Percentiles rank a stretch among this genome's conserved stretches.
Evolutionary conservation across 2,888 invertebrate species (phyloP).

Genomic region (Drosophila rellima): DNA sequence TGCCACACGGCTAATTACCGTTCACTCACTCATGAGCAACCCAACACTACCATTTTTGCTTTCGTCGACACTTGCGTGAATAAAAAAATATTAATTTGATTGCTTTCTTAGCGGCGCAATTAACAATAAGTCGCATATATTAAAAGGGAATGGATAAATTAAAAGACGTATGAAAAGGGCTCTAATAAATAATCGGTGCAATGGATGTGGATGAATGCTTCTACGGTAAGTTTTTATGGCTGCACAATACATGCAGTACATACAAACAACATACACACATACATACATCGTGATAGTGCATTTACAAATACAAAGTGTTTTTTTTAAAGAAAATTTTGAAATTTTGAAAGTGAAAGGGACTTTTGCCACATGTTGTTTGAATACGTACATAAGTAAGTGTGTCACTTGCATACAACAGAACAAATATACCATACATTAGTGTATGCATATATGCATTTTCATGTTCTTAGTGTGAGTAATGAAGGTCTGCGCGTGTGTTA

Average conservation of each 20-base stretch:
- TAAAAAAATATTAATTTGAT: slow-evolving; percentile 14
- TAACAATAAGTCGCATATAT: slow-evolving; percentile 3
- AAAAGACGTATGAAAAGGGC: slow-evolving; percentile 11
- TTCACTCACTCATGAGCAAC: too few species aligned
- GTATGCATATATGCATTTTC: slow-evolving; percentile 5
- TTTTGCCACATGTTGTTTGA: not conserved
- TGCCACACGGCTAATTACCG: too few species aligned
- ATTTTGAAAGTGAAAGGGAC: slow-evolving; percentile 18
- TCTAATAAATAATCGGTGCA: slow-evolving; percentile 22
- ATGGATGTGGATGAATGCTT: slow-evolving; percentile 65
- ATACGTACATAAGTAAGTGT: not conserved
- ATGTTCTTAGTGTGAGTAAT: not conserved
- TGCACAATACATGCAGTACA: not conserved
- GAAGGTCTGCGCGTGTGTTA: not conserved
- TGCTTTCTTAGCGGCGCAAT: not conserved
- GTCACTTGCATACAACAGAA: not conserved
- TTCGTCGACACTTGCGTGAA: slow-evolving; percentile 60
- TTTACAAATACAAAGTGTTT: slow-evolving; percentile 2
- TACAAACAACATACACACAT: slow-evolving; percentile 10
- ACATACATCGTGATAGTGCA: slow-evolving; percentile 9
- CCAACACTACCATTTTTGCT: slow-evolving; percentile 43
- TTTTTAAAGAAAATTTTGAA: slow-evolving; percentile 7
- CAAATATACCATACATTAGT: slow-evolving; percentile 1
- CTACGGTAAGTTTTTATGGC: slow-evolving; percentile 52
- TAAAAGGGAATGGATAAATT: slow-evolving; percentile 22